phyloP scores from a whole-genome alignment of 1,140 invertebrate genomes.

The Vollenhovia emeryi region DNA sequence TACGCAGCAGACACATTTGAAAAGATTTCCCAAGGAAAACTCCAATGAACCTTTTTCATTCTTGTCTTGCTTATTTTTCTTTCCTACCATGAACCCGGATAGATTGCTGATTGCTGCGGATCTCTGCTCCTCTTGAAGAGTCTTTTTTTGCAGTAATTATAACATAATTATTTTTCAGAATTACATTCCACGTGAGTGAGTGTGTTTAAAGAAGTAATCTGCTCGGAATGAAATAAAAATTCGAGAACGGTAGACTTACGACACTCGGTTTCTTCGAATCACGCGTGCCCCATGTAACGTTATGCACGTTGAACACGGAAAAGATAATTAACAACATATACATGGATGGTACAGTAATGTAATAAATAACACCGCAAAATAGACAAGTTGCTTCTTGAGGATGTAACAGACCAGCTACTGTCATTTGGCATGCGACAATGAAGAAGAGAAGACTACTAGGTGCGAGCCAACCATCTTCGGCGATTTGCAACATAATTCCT shows the following conservation, averaged over 20 bases:
- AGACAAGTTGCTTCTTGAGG: slow-evolving; percentile 94
- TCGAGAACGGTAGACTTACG: slow-evolving; percentile 52
- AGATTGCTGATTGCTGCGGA: not conserved
- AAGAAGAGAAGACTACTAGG: slow-evolving; percentile 93
- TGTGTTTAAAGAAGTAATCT: not conserved
- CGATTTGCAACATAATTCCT: slow-evolving; percentile 93
- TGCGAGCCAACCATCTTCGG: slow-evolving; percentile 91
- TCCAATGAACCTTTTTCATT: slow-evolving; percentile 35
- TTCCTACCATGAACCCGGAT: not conserved
- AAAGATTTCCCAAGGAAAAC: slow-evolving; percentile 26
- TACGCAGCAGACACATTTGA: slow-evolving; percentile 46
- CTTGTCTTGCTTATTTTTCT: slow-evolving; percentile 3
- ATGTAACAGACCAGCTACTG: slow-evolving; percentile 91
- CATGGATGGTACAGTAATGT: slow-evolving; percentile 97
- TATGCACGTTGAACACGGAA: slow-evolving; percentile 95
- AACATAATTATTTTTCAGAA: not conserved
- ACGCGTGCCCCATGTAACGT: slow-evolving; percentile 96
- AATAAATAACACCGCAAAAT: slow-evolving; percentile 93
- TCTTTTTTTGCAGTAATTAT: slow-evolving; percentile 21
- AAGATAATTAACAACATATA: slow-evolving; percentile 97
- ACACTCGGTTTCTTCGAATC: slow-evolving; percentile 85
- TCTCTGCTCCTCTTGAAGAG: slow-evolving; percentile 33
- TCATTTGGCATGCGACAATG: slow-evolving; percentile 87
- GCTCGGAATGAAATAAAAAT: not conserved
- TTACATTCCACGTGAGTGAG: not conserved